phyloP scores from a whole-genome alignment of 2,113 vertebrate species.

The Copsychus sechellarum region DNA sequence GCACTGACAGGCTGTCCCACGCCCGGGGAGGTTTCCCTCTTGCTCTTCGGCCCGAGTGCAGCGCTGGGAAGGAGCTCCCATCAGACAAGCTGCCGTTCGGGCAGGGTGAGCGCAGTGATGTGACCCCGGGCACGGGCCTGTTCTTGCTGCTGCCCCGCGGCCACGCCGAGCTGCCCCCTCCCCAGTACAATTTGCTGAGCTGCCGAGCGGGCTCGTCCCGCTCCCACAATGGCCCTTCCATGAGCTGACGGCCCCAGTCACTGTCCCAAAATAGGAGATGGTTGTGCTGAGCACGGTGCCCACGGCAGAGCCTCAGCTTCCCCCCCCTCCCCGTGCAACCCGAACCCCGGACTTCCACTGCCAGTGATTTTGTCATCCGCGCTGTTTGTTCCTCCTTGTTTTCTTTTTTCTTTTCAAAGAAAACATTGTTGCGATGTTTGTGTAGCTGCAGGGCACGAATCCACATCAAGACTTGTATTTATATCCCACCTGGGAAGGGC shows the following conservation, averaged over 20 bases:
- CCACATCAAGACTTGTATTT: not conserved
- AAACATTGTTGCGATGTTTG: not conserved
- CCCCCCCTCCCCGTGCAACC: not conserved
- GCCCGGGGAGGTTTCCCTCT: rapidly evolving
- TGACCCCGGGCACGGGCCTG: rapidly evolving
- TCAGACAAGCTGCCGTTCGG: rapidly evolving
- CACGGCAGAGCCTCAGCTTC: not conserved
- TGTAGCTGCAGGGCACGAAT: not conserved
- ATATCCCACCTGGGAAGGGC: slow-evolving; percentile 54
- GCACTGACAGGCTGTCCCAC: not conserved
- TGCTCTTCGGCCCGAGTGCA: not conserved
- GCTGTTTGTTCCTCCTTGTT: slow-evolving; percentile 19
- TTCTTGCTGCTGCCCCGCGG: rapidly evolving
- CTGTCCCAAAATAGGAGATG: not conserved
- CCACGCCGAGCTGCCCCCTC: rapidly evolving
- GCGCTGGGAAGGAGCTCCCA: not conserved
- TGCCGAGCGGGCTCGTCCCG: rapidly evolving
- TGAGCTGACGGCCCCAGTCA: not conserved
- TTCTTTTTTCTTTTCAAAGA: slow-evolving; percentile 1
- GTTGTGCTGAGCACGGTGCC: not conserved
- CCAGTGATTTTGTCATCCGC: not conserved
- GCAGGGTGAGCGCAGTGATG: rapidly evolving
- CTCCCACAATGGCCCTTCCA: not conserved
- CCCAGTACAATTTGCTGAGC: not conserved
- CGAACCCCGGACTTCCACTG: not conserved